These are phyloP conservation scores for Rallus limicola DNA, from an alignment of 2,113 vertebrate genomes.

Conservation along the genomic window DNA sequence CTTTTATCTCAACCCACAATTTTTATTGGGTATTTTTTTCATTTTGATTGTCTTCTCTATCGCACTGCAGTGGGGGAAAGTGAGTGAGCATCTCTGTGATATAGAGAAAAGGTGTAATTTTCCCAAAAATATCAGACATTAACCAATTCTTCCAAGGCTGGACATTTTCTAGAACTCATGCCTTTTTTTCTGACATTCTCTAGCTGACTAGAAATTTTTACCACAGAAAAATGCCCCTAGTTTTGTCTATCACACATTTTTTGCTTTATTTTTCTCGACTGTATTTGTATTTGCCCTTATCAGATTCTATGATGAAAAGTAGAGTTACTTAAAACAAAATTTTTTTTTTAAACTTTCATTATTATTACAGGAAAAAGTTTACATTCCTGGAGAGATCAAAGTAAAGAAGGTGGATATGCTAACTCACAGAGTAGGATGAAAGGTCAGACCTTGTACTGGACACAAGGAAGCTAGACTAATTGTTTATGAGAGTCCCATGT, in stretches of 20 bases:
- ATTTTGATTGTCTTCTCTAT: too few relatives aligned
- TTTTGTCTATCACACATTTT: neutral
- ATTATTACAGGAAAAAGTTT: neutral
- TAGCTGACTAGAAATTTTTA: neutral
- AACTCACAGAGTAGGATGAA: neutral
- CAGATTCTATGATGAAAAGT: neutral
- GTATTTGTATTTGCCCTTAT: neutral
- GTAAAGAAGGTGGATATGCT: neutral
- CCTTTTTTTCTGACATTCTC: neutral
- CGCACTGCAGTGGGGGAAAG: too few relatives aligned
- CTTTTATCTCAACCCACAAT: too few relatives aligned
- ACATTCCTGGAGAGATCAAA: neutral
- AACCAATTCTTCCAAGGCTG: neutral
- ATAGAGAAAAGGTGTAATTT: neutral
- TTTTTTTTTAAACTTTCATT: neutral
- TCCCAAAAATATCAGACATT: neutral
- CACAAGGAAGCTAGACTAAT: neutral
- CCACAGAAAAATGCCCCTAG: neutral
- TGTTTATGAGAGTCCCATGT: neutral
- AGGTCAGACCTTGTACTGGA: neutral
- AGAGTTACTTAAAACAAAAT: neutral
- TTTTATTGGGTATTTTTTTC: too few relatives aligned
- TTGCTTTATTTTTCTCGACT: neutral
- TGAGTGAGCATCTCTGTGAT: too few relatives aligned
- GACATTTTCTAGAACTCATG: neutral